phyloP scores from a whole-genome alignment of 2,888 invertebrate species.

The Fragum fragum region DNA sequence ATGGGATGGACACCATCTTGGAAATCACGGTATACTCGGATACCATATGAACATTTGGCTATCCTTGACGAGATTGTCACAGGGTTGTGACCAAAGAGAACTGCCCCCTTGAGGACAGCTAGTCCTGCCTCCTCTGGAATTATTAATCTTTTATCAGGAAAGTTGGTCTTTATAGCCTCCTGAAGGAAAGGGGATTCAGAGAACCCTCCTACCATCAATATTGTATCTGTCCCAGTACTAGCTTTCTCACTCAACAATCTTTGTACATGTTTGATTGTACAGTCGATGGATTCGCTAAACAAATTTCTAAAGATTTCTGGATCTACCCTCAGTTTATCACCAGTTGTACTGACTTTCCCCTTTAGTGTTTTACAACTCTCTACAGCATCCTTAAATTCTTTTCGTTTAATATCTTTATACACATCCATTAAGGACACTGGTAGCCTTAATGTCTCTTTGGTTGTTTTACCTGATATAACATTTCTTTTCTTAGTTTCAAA shows the following conservation, averaged over 20 bases:
- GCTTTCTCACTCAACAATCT: slow-evolving; percentile 50
- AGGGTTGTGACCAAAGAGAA: slow-evolving; percentile 69
- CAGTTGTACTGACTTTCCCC: slow-evolving; percentile 45
- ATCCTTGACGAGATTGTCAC: slow-evolving; percentile 62
- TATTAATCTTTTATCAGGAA: slow-evolving; percentile 59
- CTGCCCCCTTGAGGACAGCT: slow-evolving; percentile 74
- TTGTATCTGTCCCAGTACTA: slow-evolving; percentile 56
- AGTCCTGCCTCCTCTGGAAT: slow-evolving; percentile 71
- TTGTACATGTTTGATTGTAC: slow-evolving; percentile 62
- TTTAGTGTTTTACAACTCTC: slow-evolving; percentile 37
- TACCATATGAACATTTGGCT: slow-evolving; percentile 69
- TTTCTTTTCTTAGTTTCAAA: slow-evolving; percentile 72
- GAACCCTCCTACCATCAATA: slow-evolving; percentile 71
- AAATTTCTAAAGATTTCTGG: slow-evolving; percentile 54
- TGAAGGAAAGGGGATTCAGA: slow-evolving; percentile 69
- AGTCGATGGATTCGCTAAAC: slow-evolving; percentile 55
- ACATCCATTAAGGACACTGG: slow-evolving; percentile 52
- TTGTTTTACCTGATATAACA: slow-evolving; percentile 43
- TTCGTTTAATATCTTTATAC: slow-evolving; percentile 40
- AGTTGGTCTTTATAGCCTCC: slow-evolving; percentile 54
- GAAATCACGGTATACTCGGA: slow-evolving; percentile 60
- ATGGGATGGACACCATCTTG: slow-evolving; percentile 54
- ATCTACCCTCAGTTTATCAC: slow-evolving; percentile 63
- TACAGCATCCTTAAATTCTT: slow-evolving; percentile 49
- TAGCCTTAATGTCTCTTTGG: slow-evolving; percentile 64